Conservation (phyloP, 2,797 vertebrate genomes). For the Silurus lanzhouensis region DNA sequence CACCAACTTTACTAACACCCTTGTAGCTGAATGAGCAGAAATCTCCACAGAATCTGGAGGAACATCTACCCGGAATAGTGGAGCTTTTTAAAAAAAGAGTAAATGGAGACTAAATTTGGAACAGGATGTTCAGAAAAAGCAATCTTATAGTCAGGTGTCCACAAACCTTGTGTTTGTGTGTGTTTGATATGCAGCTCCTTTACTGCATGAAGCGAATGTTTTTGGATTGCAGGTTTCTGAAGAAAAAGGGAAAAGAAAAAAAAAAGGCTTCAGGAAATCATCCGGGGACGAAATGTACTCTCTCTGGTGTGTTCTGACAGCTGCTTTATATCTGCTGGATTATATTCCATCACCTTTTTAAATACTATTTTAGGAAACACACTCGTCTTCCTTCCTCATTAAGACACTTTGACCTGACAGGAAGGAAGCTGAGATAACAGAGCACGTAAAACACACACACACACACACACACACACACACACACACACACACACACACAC, state of each 20-base stretch:
- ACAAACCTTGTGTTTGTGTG: too few relatives aligned
- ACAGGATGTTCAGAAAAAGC: too few relatives aligned
- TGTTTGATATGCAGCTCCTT: too few relatives aligned
- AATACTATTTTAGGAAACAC: conserved; percentile 32
- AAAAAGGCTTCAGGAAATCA: background rate
- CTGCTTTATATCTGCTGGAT: background rate
- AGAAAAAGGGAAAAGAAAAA: background rate
- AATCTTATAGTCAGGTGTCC: too few relatives aligned
- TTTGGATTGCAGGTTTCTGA: background rate
- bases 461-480: background rate
- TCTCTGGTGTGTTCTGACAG: background rate
- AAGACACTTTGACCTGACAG: conserved; percentile 66
- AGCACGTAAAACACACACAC: conserved; percentile 9
- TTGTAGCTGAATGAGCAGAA: too few relatives aligned
- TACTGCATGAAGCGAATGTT: too few relatives aligned
- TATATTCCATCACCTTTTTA: background rate
- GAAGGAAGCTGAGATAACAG: conserved; percentile 67
- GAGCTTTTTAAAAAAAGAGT: too few relatives aligned
- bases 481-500: background rate
- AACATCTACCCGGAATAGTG: too few relatives aligned
- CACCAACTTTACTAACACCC: too few relatives aligned
- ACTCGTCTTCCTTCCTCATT: conserved; percentile 67
- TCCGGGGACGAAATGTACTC: background rate
- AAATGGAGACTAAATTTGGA: too few relatives aligned
- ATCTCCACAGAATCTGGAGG: too few relatives aligned